phyloP scores from a whole-genome alignment of 2,113 vertebrate genomes.

The Andinoacara biseriatus region DNA sequence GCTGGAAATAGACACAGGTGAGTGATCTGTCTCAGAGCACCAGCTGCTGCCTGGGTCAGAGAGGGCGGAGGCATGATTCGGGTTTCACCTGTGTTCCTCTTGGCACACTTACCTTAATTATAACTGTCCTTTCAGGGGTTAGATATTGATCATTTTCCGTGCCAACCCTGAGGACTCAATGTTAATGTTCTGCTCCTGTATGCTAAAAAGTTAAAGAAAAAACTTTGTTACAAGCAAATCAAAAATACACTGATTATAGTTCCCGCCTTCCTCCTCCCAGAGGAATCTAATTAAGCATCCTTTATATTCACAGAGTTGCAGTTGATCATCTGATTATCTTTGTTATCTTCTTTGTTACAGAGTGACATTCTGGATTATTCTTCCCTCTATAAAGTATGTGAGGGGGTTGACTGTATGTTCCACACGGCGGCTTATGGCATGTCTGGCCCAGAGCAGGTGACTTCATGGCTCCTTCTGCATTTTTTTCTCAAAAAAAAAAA shows the following conservation, averaged over 20 bases:
- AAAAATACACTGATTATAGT: background rate
- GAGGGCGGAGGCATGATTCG: constrained; percentile 59
- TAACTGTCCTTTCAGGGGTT: constrained; percentile 21
- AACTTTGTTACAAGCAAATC: background rate
- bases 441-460: constrained; percentile 91
- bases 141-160: background rate
- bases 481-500: background rate
- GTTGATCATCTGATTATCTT: background rate
- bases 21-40: constrained; percentile 56
- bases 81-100: constrained; percentile 64
- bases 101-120: constrained; percentile 62
- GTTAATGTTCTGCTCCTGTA: background rate
- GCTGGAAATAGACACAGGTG: constrained; percentile 59
- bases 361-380: constrained; percentile 88
- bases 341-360: constrained; percentile 70
- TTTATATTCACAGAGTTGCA: background rate
- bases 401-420: constrained; percentile 90
- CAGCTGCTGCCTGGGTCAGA: constrained; percentile 65
- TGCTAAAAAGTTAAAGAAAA: background rate
- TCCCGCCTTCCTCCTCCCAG: background rate
- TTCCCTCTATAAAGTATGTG: constrained; percentile 83
- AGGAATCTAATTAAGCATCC: background rate
- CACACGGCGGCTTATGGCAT: constrained; percentile 93
- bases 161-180: background rate
- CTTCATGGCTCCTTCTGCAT: background rate